Percentiles rank a stretch among this genome's conserved stretches.
Conservation (phyloP, 2,888 invertebrate species). For the Orgyia antiqua region DNA sequence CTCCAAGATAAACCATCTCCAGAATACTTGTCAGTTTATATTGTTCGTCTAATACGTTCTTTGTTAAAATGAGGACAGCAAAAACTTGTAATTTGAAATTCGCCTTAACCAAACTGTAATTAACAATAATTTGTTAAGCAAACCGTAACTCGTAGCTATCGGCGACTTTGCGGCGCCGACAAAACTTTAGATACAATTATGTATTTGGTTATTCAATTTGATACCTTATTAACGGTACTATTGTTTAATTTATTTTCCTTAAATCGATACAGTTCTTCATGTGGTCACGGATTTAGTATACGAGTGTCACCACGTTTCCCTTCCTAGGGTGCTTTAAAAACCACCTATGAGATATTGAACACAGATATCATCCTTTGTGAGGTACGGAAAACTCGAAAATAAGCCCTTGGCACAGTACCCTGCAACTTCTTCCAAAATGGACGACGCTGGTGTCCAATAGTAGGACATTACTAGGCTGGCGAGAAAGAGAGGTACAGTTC, state of each 20-base stretch:
- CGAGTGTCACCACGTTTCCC: no score
- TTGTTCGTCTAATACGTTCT: slow-evolving; percentile 15
- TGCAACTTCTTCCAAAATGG: no score
- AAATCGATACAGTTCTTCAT: no score
- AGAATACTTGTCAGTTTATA: slow-evolving; percentile 17
- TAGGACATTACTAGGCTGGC: no score
- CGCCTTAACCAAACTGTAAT: slow-evolving; percentile 47
- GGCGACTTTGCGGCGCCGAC: slow-evolving; percentile 56
- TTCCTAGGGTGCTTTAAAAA: no score
- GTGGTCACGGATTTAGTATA: no score
- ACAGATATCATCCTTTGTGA: no score
- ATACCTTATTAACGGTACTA: slow-evolving; percentile 9
- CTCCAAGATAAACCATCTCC: slow-evolving; percentile 1
- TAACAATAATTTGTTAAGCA: slow-evolving; percentile 67
- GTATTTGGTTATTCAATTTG: slow-evolving; percentile 16
- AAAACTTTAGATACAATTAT: slow-evolving; percentile 20
- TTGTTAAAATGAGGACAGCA: slow-evolving; percentile 17
- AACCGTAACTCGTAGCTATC: slow-evolving; percentile 47
- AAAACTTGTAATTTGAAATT: slow-evolving; percentile 29
- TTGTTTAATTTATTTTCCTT: background rate
- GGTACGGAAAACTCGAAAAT: no score
- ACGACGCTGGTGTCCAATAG: no score
- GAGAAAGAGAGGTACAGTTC: no score
- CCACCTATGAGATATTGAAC: no score
- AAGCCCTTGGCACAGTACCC: no score